Percentiles rank a stretch among this genome's conserved stretches.
These are phyloP conservation scores for Mylabris sibirica DNA, from an alignment of 2,888 invertebrate genomes.

Conservation along the genomic window DNA sequence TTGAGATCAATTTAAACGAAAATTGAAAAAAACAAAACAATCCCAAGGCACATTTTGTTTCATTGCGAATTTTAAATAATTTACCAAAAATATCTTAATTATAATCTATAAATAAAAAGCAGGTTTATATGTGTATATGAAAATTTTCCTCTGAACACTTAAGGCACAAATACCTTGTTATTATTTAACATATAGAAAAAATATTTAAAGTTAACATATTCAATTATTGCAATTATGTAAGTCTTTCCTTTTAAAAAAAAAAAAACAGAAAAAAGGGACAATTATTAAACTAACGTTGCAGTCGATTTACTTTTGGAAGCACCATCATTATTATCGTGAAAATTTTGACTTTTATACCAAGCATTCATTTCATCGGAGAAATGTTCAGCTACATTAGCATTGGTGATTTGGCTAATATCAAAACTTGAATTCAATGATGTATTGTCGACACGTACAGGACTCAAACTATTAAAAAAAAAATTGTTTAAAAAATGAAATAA, in stretches of 20 bases:
- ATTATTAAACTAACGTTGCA: constrained; percentile 52
- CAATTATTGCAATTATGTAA: constrained; percentile 27
- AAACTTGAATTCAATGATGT: constrained; percentile 51
- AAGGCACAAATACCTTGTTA: constrained; percentile 25
- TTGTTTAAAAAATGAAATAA: neutral
- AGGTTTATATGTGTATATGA: constrained; percentile 6
- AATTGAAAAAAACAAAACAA: neutral
- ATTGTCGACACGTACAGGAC: constrained; percentile 42
- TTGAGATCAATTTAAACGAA: neutral
- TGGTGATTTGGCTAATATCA: constrained; percentile 50
- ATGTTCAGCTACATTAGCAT: constrained; percentile 59
- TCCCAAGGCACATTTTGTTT: constrained; percentile 5
- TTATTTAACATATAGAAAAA: constrained; percentile 21
- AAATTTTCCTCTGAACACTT: constrained; percentile 5
- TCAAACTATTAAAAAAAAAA: constrained; percentile 19
- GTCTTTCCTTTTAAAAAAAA: constrained; percentile 17
- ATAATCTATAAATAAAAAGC: constrained; percentile 2
- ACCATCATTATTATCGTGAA: constrained; percentile 48
- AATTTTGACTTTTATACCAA: constrained; percentile 63
- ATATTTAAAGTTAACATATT: constrained; percentile 13
- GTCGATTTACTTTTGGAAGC: constrained; percentile 50
- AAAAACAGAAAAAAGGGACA: neutral
- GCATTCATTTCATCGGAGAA: constrained; percentile 67
- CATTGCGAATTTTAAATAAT: neutral
- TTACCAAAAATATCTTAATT: neutral